Evolutionary conservation across 2,113 vertebrate genomes (phyloP).

Genomic region (Lamprologus speciosus): DNA sequence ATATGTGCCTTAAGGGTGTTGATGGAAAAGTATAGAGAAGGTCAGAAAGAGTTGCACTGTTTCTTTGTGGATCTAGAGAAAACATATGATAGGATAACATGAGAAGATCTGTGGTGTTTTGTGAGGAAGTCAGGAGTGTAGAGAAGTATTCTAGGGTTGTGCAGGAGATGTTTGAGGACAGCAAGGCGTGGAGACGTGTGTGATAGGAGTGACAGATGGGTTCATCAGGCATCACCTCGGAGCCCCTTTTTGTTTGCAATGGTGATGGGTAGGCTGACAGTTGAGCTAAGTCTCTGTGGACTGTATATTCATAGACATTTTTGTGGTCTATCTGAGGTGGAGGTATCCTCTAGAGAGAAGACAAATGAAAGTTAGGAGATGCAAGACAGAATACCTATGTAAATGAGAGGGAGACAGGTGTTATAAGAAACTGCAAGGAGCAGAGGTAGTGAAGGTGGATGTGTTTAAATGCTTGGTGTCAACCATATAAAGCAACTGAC

Average conservation of each 20-base stretch:
- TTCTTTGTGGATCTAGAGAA: neutral
- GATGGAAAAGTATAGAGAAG: neutral
- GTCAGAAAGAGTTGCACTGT: neutral
- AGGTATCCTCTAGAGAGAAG: neutral
- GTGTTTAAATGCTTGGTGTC: neutral
- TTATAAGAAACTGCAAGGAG: neutral
- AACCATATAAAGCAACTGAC: neutral
- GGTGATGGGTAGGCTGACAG: neutral
- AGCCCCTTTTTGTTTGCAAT: neutral
- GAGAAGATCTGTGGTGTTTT: neutral
- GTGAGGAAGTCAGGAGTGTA: neutral
- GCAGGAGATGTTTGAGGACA: neutral
- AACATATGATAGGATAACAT: neutral
- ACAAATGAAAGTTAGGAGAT: neutral
- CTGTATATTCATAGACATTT: neutral
- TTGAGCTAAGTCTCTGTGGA: neutral
- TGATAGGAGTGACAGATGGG: neutral
- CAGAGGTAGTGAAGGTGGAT: neutral
- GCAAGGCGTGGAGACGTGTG: neutral
- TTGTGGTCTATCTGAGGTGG: neutral
- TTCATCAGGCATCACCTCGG: accelerated
- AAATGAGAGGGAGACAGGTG: neutral
- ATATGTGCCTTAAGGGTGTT: neutral
- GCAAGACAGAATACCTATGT: neutral
- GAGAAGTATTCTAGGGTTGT: neutral